Conservation (phyloP, 1,140 invertebrate genomes). For the Xylocopa sonorina region DNA sequence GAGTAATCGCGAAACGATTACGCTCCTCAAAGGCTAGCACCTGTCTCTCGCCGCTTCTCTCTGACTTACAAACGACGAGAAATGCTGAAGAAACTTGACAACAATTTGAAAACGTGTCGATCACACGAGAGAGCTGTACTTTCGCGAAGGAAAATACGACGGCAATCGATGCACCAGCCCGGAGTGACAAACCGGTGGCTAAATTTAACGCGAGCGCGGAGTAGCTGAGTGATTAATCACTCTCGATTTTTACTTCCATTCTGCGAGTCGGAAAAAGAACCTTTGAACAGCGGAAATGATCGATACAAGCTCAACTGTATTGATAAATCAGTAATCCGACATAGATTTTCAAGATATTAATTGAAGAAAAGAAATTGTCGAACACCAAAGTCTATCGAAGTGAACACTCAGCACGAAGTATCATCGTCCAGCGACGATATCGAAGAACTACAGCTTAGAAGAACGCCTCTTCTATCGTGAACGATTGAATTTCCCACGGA, state of each 20-base stretch:
- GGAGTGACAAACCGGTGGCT: not conserved
- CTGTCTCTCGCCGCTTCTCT: not conserved
- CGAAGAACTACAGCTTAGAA: not conserved
- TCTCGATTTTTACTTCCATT: not conserved
- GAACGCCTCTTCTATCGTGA: not conserved
- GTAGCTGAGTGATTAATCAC: not conserved
- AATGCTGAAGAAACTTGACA: not conserved
- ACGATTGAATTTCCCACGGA: not conserved
- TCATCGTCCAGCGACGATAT: constrained; percentile 34
- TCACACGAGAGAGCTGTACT: not conserved
- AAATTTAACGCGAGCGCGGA: not conserved
- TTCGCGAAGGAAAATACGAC: not conserved
- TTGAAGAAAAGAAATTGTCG: not conserved
- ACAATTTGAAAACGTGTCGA: not conserved
- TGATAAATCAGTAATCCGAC: too few species aligned
- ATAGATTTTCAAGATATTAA: not conserved
- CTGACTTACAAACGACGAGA: not conserved
- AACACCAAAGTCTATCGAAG: not conserved
- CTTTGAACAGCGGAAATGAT: not conserved
- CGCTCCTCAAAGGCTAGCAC: not conserved
- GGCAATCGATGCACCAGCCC: not conserved
- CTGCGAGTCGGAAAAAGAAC: not conserved
- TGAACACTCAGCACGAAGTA: not conserved
- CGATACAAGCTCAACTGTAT: too few species aligned
- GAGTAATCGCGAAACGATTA: not conserved